These are phyloP conservation scores for Masnerella sp. DNA, from an alignment of 2,888 invertebrate species.

Conservation along the genomic window DNA sequence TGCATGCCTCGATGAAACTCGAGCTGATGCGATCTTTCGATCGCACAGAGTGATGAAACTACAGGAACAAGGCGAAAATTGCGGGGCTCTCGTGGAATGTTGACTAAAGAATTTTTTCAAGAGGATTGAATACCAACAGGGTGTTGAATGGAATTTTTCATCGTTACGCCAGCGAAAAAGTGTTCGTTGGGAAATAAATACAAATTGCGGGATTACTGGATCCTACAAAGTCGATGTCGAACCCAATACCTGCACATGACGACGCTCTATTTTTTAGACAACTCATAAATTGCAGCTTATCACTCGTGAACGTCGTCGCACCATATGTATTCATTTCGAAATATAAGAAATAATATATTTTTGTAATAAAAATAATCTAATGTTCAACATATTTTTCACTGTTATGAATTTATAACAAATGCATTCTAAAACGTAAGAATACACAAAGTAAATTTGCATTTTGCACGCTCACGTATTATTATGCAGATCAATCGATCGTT, in stretches of 20 bases:
- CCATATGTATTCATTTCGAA: too few relatives aligned
- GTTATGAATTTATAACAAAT: too few relatives aligned
- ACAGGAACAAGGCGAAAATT: conserved; percentile 47
- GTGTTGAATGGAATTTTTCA: conserved; percentile 72
- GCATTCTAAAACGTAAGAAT: conserved; percentile 67
- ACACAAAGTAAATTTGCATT: conserved; percentile 67
- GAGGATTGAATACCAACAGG: conserved; percentile 59
- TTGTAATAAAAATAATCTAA: too few relatives aligned
- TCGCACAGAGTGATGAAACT: conserved; percentile 48
- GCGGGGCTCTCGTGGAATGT: conserved; percentile 62
- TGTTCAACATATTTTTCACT: too few relatives aligned
- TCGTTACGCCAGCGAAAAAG: conserved; percentile 71
- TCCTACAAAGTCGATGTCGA: conserved; percentile 68
- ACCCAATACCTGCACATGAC: conserved; percentile 64
- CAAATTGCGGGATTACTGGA: conserved; percentile 77
- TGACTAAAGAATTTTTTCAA: conserved; percentile 66
- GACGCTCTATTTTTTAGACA: conserved; percentile 71
- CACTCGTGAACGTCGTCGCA: too few relatives aligned
- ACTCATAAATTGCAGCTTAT: conserved; percentile 67
- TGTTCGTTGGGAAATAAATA: conserved; percentile 75
- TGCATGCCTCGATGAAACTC: conserved; percentile 39
- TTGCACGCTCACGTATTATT: conserved; percentile 61
- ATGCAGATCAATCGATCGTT: conserved; percentile 68
- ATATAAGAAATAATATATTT: too few relatives aligned
- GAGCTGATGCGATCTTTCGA: conserved; percentile 42